phyloP scores from a whole-genome alignment of 1,140 invertebrate genomes.

The Camponotus floridanus region DNA sequence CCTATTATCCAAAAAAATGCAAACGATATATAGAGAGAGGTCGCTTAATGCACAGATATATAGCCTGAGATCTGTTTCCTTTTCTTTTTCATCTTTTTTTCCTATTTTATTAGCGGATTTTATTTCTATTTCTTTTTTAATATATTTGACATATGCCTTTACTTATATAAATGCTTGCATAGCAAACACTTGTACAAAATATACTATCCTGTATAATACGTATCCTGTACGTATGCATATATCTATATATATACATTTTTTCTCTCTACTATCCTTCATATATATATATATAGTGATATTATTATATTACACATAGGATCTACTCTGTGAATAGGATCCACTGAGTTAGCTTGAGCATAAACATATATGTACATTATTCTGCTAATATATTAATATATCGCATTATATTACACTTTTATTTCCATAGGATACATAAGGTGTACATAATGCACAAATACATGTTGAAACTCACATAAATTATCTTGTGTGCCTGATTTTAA shows the following conservation, averaged over 20 bases:
- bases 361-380: slow-evolving; percentile 67
- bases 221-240: slow-evolving; percentile 45
- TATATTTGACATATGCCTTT: slow-evolving; percentile 1
- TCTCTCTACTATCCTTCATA: slow-evolving; percentile 37
- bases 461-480: slow-evolving; percentile 42
- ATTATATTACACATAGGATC: slow-evolving; percentile 47
- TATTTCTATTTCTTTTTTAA: slow-evolving; percentile 9
- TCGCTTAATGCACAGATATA: slow-evolving; percentile 58
- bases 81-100: neutral
- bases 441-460: slow-evolving; percentile 66
- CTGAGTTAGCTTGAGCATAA: slow-evolving; percentile 65
- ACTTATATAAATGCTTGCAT: slow-evolving; percentile 55
- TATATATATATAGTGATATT: slow-evolving; percentile 65
- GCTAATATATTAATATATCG: slow-evolving; percentile 64
- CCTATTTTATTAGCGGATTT: slow-evolving; percentile 10
- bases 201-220: slow-evolving; percentile 59
- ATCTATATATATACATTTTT: neutral
- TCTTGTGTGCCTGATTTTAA: slow-evolving; percentile 64
- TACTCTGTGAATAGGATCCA: slow-evolving; percentile 8
- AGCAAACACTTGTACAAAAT: slow-evolving; percentile 61
- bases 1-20: neutral
- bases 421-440: slow-evolving; percentile 46
- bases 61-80: slow-evolving; percentile 39
- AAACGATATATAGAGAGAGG: slow-evolving; percentile 20
- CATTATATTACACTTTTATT: slow-evolving; percentile 46